Evolutionary conservation across 2,113 vertebrate genomes (phyloP), one percentile per base, ranked within the genome.

Genomic region (Calidris pugnax): DNA sequence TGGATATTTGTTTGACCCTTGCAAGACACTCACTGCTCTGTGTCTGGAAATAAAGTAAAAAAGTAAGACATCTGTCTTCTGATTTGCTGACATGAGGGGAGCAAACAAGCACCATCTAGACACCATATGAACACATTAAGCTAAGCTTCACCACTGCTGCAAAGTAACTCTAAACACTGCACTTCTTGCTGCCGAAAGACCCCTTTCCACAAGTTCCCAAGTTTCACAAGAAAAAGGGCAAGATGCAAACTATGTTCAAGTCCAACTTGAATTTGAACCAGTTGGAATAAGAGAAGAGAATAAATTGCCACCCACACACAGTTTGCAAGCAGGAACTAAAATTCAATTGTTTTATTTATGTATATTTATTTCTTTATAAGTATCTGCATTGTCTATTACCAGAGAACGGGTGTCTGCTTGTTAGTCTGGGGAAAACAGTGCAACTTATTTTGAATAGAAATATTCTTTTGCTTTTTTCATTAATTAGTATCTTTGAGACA

Each of bases 341-440:
- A 91, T 93, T 67, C 33, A 64, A n/a, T 91, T 79, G 84, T 85
- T 89, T 92, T 68, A 93, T 87, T 92, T 92, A 90, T 93, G 60
- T 91, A 81, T 59, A 89, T 91, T 88, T 92, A 89, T 90, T 87
- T 94, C n/a, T 90, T 90, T 85, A 28, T 69, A 89, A 89, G 47
- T 89, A 82, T 89, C 60, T 91, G 35, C 45, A 75, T 95, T 91
- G 69, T 95, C 84, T 92, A 6, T 33, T 62, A 91, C 27, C 51
- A 91, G 69, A 94, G 43, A 84, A 91, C 0, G 12, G 14, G 30
- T 79, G 66, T 87, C 57, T 87, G 69, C 43, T 20, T 82, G 23
- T 89, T 82, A 68, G 33, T 45, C 60, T 93, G 22, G 14, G 39
- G 21, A 87, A 89, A 91, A 83, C 4, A 72, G 8, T 84, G 11